Evolutionary conservation across 2,888 invertebrate genomes (phyloP), one percentile per base, ranked within the genome.

Genomic region (Campopleginae sp.): DNA sequence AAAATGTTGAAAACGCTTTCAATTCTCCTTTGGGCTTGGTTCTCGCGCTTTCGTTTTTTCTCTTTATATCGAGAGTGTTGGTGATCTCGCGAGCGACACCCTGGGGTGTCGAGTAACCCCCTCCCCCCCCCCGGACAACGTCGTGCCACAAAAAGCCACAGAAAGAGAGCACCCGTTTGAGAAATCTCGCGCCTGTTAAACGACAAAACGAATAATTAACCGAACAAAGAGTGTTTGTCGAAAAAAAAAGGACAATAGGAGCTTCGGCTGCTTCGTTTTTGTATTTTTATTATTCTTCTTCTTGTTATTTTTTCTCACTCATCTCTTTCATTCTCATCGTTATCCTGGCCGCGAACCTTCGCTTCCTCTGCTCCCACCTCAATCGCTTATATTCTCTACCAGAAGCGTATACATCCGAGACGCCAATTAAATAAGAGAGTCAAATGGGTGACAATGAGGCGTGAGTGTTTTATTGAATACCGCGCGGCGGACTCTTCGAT

Each of bases 391-490:
- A 77, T 68, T 38, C 84, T 58, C 58, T 27, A 51, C 79, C n/a
- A n/a, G n/a, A n/a, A n/a, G n/a, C 63, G 14, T 58, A 61, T 33
- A 61, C 46, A 75, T 66, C 31, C 77, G 77, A 71, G 78, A 76
- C 82, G 83, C 90, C 90, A 91, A 90, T 91, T 91, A 91, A 90
- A 91, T 91, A 91, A 92, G 93, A 92, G 91, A 91, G 92, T 93
- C 93, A 93, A 93, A 93, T 93, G 93, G 92, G 92, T 90, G 89
- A 92, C 93, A 93, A 93, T 93, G 91, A 92, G 90, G 88, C 90
- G 86, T 77, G 82, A 84, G 79, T 81, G 68, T 85, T 84, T 70
- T 84, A 81, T 86, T 80, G 83, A 86, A 86, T 85, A 77, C 68
- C 82, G n/a, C n/a, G n/a, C n/a, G n/a, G n/a, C n/a, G n/a, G n/a